Conservation (phyloP, 2,113 vertebrate species). For the Clarias macrocephalus region DNA sequence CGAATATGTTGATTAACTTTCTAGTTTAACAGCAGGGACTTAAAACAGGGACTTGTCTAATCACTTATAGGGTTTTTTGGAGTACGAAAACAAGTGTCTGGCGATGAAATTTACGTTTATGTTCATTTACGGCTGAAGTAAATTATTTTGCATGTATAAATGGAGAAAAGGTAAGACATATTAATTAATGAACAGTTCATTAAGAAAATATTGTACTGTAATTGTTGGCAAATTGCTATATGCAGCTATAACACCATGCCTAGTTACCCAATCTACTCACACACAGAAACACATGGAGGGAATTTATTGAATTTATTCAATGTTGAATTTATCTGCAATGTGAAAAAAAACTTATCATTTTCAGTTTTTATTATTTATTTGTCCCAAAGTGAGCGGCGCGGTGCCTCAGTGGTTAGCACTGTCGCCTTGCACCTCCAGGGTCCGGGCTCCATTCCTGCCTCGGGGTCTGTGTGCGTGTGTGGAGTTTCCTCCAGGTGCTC, state of each 20-base stretch:
- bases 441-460: too few species aligned
- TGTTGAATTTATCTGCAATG: background rate
- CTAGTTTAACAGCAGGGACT: background rate
- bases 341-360: background rate
- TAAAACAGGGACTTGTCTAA: too few species aligned
- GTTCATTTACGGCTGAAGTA: background rate
- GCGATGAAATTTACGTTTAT: background rate
- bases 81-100: background rate
- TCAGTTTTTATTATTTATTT: background rate
- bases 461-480: too few species aligned
- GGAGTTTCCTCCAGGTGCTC: too few species aligned
- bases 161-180: background rate
- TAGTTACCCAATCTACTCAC: background rate
- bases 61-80: background rate
- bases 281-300: background rate
- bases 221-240: background rate
- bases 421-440: too few species aligned
- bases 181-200: background rate
- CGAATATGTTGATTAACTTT: background rate
- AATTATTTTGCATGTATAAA: background rate
- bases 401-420: too few species aligned
- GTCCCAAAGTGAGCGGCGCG: background rate
- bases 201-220: background rate
- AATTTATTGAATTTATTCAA: background rate
- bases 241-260: background rate